These are phyloP conservation scores for Smithornis capensis DNA, from an alignment of 2,113 vertebrate genomes.

Conservation along the genomic window DNA sequence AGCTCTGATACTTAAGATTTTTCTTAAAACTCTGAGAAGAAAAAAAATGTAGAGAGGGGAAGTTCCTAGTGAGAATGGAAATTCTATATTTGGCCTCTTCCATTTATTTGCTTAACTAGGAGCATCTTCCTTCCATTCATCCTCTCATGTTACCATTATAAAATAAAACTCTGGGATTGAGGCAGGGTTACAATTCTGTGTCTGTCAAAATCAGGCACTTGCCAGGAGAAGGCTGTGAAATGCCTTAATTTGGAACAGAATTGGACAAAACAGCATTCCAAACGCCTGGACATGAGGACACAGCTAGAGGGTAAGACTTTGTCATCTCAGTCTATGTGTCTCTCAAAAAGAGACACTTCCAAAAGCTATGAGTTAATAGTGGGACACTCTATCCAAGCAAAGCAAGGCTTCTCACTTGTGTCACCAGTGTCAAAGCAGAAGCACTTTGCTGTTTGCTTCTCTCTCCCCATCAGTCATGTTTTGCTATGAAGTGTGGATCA, in stretches of 20 bases:
- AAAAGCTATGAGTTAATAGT: background rate
- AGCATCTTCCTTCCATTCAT: constrained; percentile 49
- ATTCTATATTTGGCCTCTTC: constrained; percentile 16
- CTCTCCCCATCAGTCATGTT: background rate
- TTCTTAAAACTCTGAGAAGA: background rate
- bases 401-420: background rate
- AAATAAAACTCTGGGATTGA: background rate
- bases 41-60: constrained; percentile 8
- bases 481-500: background rate
- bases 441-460: background rate
- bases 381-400: background rate
- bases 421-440: background rate
- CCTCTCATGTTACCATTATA: background rate
- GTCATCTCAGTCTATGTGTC: background rate
- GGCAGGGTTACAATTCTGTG: background rate
- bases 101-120: constrained; percentile 29
- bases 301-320: background rate
- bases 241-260: background rate
- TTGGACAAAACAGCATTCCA: background rate
- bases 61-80: background rate
- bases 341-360: background rate
- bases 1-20: background rate
- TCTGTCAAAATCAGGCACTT: background rate
- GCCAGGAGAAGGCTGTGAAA: background rate
- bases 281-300: background rate